These are phyloP conservation scores for Arenaria interpres DNA, from an alignment of 2,113 vertebrate species.

Conservation along the genomic window DNA sequence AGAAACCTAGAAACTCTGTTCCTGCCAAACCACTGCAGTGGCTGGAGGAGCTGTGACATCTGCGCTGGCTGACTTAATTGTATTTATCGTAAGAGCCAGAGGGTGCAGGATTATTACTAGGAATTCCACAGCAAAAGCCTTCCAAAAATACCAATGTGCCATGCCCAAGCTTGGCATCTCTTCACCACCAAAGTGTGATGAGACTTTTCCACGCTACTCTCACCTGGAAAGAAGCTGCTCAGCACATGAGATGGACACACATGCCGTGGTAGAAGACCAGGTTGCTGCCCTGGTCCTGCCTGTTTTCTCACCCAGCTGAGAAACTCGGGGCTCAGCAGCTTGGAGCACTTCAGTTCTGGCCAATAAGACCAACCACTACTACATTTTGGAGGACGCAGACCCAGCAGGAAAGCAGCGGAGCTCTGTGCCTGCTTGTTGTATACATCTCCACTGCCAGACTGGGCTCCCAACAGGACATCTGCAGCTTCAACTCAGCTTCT, in stretches of 20 bases:
- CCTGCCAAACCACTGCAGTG: neutral
- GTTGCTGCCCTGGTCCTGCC: neutral
- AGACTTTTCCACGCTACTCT: neutral
- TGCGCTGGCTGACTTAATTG: neutral
- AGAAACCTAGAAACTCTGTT: neutral
- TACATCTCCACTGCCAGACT: rapidly evolving
- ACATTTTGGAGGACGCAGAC: neutral
- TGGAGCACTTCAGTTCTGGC: neutral
- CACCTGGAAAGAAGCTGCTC: neutral
- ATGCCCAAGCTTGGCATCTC: neutral
- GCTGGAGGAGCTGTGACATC: neutral
- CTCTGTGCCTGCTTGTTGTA: neutral
- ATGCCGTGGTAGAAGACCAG: neutral
- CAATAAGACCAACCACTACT: neutral
- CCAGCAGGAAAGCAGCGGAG: neutral
- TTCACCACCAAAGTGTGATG: neutral
- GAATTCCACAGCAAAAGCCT: neutral
- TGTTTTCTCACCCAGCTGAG: neutral
- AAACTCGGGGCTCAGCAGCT: neutral
- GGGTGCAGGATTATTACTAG: neutral
- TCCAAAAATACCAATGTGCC: neutral
- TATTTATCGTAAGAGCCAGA: neutral
- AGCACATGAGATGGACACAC: neutral
- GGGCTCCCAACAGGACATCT: neutral
- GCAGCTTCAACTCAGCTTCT: neutral